These are phyloP conservation scores for Cerastis leucographa DNA, from an alignment of 2,888 invertebrate species.

Conservation along the genomic window DNA sequence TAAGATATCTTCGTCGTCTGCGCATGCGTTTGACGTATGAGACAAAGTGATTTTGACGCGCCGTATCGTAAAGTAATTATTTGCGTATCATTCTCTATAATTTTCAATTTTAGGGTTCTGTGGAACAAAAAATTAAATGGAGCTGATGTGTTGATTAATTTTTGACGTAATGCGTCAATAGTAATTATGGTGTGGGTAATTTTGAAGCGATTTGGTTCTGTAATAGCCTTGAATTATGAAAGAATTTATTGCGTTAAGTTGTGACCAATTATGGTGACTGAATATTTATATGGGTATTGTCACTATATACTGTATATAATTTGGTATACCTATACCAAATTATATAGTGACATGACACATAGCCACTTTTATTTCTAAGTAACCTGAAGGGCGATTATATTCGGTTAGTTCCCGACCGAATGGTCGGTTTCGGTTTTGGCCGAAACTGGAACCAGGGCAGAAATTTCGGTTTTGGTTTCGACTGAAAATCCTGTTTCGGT, in stretches of 20 bases:
- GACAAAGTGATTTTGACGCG: conserved; percentile 87
- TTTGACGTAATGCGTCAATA: conserved; percentile 60
- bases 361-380: neutral
- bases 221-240: conserved; percentile 51
- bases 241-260: conserved; percentile 43
- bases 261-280: conserved; percentile 20
- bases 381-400: neutral
- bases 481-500: neutral
- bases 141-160: conserved; percentile 64
- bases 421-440: neutral
- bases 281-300: conserved; percentile 35
- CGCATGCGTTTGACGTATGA: conserved; percentile 77
- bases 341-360: too few species aligned
- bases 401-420: neutral
- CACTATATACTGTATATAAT: neutral
- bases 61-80: conserved; percentile 81
- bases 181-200: conserved; percentile 61
- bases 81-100: conserved; percentile 83
- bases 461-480: neutral
- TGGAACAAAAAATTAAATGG: conserved; percentile 60
- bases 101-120: conserved; percentile 67
- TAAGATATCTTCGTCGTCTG: conserved; percentile 78
- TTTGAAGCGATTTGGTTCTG: conserved; percentile 45
- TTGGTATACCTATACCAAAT: too few species aligned
- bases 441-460: neutral